A percentile compares a stretch with the other conserved stretches of the same genome.
Conservation (phyloP, 2,797 vertebrate genomes). For the Nasua narica region DNA sequence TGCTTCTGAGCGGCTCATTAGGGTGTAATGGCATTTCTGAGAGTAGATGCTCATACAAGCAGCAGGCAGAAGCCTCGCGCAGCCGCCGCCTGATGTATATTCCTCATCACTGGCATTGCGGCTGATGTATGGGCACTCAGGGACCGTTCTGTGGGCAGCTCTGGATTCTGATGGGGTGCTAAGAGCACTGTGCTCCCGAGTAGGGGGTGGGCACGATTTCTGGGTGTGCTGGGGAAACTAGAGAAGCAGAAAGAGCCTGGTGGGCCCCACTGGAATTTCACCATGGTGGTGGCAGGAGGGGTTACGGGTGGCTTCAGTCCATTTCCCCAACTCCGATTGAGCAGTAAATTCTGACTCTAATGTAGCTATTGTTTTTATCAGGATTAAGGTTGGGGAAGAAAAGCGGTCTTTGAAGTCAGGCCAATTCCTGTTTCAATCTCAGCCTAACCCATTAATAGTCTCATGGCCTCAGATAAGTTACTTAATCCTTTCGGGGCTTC, state of each 20-base stretch:
- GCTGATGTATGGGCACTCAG: not conserved
- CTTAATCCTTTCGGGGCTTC: no score
- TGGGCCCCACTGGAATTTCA: not conserved
- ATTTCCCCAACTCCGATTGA: not conserved
- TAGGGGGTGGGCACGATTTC: rapidly evolving
- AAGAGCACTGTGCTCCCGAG: not conserved
- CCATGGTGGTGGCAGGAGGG: rapidly evolving
- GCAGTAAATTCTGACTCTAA: not conserved
- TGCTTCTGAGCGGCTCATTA: not conserved
- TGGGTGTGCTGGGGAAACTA: not conserved
- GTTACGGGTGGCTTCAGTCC: no score
- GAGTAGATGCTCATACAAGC: not conserved
- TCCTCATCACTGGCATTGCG: not conserved
- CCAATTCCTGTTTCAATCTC: not conserved
- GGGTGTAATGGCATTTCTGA: not conserved
- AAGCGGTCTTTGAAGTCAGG: not conserved
- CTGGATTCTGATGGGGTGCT: not conserved
- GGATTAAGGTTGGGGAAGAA: not conserved
- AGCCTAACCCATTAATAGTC: not conserved
- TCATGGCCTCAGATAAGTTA: not conserved
- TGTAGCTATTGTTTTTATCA: rapidly evolving
- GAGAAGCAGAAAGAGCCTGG: not conserved
- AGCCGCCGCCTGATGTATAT: not conserved
- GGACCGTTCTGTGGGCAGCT: not conserved
- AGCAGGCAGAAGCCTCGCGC: not conserved